These are phyloP conservation scores for Deilephila elpenor DNA, from an alignment of 2,888 invertebrate genomes.

Conservation along the genomic window DNA sequence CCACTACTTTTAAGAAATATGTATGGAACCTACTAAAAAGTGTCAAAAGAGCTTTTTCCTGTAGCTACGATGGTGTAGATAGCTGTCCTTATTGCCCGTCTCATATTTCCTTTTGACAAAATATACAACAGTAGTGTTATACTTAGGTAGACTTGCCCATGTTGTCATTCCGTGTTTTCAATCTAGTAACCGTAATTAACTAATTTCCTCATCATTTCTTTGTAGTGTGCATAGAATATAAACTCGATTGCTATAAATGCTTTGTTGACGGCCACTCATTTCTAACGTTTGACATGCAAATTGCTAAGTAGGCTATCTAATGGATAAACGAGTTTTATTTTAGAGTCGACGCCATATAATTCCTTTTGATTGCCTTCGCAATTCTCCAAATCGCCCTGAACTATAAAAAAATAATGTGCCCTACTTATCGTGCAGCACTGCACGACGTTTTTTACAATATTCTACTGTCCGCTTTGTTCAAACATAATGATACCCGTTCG, in stretches of 20 bases:
- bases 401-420: slow-evolving; percentile 9
- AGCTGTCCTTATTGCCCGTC: slow-evolving; percentile 3
- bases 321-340: not conserved
- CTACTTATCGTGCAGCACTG: slow-evolving; percentile 8
- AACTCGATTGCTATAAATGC: not conserved
- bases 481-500: not conserved
- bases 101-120: not conserved
- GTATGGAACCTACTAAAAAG: not conserved
- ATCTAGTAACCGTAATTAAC: not conserved
- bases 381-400: not conserved
- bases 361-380: not conserved
- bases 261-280: not conserved
- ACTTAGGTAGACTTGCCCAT: not conserved
- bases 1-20: not conserved
- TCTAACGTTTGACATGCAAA: not conserved
- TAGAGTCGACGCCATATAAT: not conserved
- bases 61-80: not conserved
- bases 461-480: slow-evolving; percentile 9
- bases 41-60: not conserved
- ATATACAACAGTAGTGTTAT: not conserved
- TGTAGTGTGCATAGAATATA: not conserved
- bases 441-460: not conserved
- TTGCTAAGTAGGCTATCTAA: not conserved
- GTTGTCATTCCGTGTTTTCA: slow-evolving; percentile 6
- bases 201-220: not conserved